Evolutionary conservation across 2,797 vertebrate species (phyloP).

Genomic region (Cynopterus sphinx): DNA sequence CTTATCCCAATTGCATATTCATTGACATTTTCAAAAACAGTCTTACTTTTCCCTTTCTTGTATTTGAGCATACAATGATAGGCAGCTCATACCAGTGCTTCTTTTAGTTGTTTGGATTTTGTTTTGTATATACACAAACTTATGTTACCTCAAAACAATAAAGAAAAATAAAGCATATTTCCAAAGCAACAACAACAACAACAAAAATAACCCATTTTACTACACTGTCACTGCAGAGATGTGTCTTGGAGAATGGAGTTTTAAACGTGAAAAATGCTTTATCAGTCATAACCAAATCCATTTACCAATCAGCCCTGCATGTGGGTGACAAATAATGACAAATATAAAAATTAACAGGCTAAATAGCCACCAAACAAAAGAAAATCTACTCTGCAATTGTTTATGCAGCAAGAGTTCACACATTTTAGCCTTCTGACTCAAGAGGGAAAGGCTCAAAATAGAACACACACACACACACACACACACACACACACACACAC

Average conservation of each 20-base stretch:
- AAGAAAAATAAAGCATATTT: conserved; percentile 45
- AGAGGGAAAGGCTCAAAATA: neutral
- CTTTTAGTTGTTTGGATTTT: neutral
- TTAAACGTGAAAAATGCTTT: conserved; percentile 51
- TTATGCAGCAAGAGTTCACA: neutral
- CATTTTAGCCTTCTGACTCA: neutral
- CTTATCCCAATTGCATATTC: conserved; percentile 49
- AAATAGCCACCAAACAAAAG: neutral
- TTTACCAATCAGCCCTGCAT: conserved; percentile 28
- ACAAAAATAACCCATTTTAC: neutral
- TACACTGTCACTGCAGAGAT: neutral
- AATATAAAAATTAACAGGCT: neutral
- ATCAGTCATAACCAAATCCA: neutral
- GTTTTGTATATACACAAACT: neutral
- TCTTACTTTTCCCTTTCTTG: conserved; percentile 56
- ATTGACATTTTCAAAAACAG: conserved; percentile 45
- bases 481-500: too few species aligned
- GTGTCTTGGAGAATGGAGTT: neutral
- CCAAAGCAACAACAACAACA: conserved; percentile 10
- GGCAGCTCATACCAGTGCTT: neutral
- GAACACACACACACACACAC: neutral
- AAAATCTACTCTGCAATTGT: neutral
- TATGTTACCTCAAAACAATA: neutral
- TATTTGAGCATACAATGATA: neutral
- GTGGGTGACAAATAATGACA: conserved; percentile 45